Evolutionary conservation across 2,113 vertebrate species (phyloP), one percentile per base, ranked within the genome.

Genomic region (Pseudopipra pipra): DNA sequence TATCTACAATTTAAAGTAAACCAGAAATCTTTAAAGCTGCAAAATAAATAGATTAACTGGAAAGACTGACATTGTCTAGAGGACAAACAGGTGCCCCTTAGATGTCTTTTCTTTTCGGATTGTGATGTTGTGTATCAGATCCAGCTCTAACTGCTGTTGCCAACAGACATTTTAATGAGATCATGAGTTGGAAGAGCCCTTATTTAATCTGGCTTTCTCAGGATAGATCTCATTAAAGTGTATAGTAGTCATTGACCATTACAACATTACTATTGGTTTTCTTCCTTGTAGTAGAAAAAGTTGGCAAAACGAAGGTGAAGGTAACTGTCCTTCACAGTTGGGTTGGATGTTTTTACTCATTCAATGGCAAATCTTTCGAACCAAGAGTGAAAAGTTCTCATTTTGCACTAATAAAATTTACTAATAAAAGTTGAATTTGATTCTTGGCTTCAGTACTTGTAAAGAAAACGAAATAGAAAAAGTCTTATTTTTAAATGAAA

Each of bases 131-230:
- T 70, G 23, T 82, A n/a, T 70, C 21, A 73, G 14, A 73, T 79
- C 35, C 61, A 87, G 31, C n/a, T 89, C 46, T 61, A 51, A 68
- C 11, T 70, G 0, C 49, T 87, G 21, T 43, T 89, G 41, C 62
- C 88, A 92, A 19, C 21, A 81, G 79, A 47, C 18, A 78, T 93
- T 89, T 92, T 87, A 75, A 72, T 94, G 90, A 85, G 61, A 58
- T 87, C 41, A 61, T 75, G 41, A 65, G 9, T 78, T 90, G 83
- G 80, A 89, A 84, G 23, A 78, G 11, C 6, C 9, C 13, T 72
- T 71, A 93, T 55, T 81, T 76, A 68, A 56, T 90, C 81, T 88
- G 85, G 46, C 75, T 72, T 92, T 75, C n/a, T 90, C 43, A 41
- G 37, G n/a, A 72, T 54, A 67, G 44, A 71, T 74, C 20, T 31